A percentile compares a stretch with the other conserved stretches of the same genome.
These are phyloP conservation scores for Cochlearius cochlearius DNA, from an alignment of 2,113 vertebrate species.

Conservation along the genomic window DNA sequence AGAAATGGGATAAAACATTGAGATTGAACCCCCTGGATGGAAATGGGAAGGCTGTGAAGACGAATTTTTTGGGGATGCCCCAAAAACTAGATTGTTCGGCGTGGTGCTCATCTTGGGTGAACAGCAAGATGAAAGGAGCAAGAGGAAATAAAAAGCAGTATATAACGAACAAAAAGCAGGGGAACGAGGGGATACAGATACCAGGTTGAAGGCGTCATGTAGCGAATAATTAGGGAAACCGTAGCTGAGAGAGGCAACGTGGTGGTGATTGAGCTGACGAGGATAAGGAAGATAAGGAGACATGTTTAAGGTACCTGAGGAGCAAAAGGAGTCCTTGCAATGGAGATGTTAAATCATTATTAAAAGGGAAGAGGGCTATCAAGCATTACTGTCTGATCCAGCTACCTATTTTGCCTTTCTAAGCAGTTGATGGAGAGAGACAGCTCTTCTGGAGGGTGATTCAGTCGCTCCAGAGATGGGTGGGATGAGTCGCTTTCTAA, in stretches of 20 bases:
- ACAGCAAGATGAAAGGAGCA: neutral
- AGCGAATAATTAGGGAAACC: neutral
- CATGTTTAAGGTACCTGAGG: neutral
- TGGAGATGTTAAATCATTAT: neutral
- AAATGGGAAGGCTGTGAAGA: neutral
- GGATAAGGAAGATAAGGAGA: neutral
- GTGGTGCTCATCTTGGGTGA: neutral
- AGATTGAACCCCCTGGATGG: neutral
- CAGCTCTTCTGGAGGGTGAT: conserved; percentile 53
- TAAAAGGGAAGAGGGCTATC: neutral
- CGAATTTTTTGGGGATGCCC: neutral
- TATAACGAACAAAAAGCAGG: neutral
- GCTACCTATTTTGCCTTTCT: conserved; percentile 6
- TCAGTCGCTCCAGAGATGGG: conserved; percentile 35
- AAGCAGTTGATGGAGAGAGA: conserved; percentile 37
- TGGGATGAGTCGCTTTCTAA: conserved; percentile 53
- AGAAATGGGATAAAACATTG: neutral
- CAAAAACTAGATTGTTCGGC: neutral
- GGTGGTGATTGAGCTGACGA: neutral
- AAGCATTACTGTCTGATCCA: neutral
- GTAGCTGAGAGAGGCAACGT: neutral
- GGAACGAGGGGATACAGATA: neutral
- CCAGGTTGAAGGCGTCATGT: neutral
- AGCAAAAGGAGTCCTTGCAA: neutral
- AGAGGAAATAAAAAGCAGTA: neutral